Evolutionary conservation across 2,113 vertebrate genomes (phyloP), one percentile per base, ranked within the genome.

Genomic region (Hemiscyllium ocellatum): DNA sequence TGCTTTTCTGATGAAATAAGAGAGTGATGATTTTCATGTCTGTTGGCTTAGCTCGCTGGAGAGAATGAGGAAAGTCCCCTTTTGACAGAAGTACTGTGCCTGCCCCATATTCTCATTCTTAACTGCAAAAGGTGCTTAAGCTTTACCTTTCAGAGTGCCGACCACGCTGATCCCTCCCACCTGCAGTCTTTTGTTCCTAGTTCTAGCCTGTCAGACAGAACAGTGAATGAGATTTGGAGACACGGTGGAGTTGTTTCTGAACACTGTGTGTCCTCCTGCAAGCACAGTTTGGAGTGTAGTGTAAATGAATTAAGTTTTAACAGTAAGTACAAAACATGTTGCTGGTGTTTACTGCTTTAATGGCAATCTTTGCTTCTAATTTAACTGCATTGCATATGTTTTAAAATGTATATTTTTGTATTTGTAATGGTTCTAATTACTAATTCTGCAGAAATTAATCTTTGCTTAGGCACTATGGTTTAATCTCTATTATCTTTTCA

Each of bases 81-180:
- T 61, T 61, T 66, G 61, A 37, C 61, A 22, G 56, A 90, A 91
- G 17, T 66, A 50, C 24, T 29, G 68, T 24, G 42, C 20, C 42
- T 95, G 68, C 37, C 13, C 47, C 94, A 52, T 26, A 22, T 52
- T 52, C 26, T 29, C 68, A 95, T 52, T 95, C 68, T 24, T 52
- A 76, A 29, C 42, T 95, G 68, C 24, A 52, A 76, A 95, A 95
- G 37, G 42, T 95, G 69, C 50, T 33, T 72, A 52, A 61, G 52
- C 24, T 72, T 68, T 95, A 26, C 69, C 94, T 95, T 95, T 95
- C 69, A 95, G 68, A 95, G 94, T 19, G 50, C 68, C 22, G 4
- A 65, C 4, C 89, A 47, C 42, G 17, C 29, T 95, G 94, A 95
- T 95, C 94, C 94, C 94, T 95, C 94, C 94, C 94, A 95, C 94